These are phyloP conservation scores for Onthophagus sagittarius DNA, from an alignment of 2,888 invertebrate species.

Conservation along the genomic window DNA sequence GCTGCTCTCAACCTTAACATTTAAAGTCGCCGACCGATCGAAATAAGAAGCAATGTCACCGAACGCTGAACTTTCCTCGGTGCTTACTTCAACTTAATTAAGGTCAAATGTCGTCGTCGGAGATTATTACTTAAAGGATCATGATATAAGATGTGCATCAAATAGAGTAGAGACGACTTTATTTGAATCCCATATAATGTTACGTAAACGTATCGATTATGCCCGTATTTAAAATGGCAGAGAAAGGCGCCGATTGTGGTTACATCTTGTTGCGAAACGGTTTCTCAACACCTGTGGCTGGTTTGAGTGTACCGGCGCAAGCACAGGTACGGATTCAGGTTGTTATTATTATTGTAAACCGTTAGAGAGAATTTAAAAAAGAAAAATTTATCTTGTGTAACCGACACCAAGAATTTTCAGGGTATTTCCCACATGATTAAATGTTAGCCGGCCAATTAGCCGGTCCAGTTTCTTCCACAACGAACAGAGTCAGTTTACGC, in stretches of 20 bases:
- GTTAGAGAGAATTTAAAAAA: neutral
- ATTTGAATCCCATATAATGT: neutral
- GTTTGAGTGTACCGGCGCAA: neutral
- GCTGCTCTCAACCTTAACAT: neutral
- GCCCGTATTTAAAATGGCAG: conserved; percentile 8
- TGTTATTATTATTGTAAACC: neutral
- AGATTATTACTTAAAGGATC: neutral
- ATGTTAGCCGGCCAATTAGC: neutral
- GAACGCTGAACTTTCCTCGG: neutral
- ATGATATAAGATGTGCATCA: neutral
- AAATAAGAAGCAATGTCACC: neutral
- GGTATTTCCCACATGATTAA: neutral
- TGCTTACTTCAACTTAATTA: neutral
- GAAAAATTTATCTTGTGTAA: neutral
- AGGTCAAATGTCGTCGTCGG: neutral
- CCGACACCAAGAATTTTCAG: neutral
- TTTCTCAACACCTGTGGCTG: conserved; percentile 11
- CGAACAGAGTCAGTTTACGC: neutral
- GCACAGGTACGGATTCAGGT: neutral
- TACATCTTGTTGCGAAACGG: neutral
- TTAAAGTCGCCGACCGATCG: neutral
- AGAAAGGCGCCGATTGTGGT: conserved; percentile 5
- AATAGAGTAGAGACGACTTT: neutral
- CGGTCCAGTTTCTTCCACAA: neutral
- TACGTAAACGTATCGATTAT: conserved; percentile 9